These are phyloP conservation scores for Synodontis membranacea DNA, from an alignment of 2,113 vertebrate species.

Conservation along the genomic window DNA sequence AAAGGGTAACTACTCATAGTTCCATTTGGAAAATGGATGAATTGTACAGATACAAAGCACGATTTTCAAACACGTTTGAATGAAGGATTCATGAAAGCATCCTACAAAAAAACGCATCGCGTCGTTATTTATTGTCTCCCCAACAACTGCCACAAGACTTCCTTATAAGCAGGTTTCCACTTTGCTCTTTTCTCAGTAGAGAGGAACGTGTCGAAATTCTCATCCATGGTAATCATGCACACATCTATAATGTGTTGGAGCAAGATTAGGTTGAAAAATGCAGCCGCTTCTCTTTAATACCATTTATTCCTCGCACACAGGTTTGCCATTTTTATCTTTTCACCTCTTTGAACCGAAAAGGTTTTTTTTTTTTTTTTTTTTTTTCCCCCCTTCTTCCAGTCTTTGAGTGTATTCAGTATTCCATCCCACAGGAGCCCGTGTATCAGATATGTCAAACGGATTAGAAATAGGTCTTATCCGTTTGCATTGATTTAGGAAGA, in stretches of 20 bases:
- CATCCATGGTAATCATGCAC: neutral
- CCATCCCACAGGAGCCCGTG: slow-evolving; percentile 22
- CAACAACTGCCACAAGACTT: neutral
- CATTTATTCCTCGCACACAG: neutral
- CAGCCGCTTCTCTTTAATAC: neutral
- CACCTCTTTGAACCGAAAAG: slow-evolving; percentile 23
- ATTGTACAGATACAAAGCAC: neutral
- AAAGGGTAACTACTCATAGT: neutral
- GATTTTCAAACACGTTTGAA: neutral
- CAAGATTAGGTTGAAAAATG: neutral
- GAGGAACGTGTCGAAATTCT: neutral
- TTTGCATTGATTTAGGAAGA: slow-evolving; percentile 54
- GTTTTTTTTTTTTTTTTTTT: too few relatives aligned
- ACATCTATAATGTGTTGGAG: neutral
- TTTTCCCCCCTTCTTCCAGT: too few relatives aligned
- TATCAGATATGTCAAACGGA: slow-evolving; percentile 50
- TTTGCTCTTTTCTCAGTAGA: neutral
- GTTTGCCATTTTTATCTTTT: slow-evolving; percentile 12
- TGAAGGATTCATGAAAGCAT: neutral
- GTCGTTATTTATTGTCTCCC: neutral
- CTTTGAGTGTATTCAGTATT: slow-evolving; percentile 39
- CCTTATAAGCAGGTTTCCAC: too few relatives aligned
- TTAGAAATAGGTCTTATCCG: slow-evolving; percentile 49
- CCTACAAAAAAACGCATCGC: neutral
- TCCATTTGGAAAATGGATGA: neutral